Evolutionary conservation across 2,888 invertebrate species (phyloP).

Genomic region (Drosophila tripunctata): DNA sequence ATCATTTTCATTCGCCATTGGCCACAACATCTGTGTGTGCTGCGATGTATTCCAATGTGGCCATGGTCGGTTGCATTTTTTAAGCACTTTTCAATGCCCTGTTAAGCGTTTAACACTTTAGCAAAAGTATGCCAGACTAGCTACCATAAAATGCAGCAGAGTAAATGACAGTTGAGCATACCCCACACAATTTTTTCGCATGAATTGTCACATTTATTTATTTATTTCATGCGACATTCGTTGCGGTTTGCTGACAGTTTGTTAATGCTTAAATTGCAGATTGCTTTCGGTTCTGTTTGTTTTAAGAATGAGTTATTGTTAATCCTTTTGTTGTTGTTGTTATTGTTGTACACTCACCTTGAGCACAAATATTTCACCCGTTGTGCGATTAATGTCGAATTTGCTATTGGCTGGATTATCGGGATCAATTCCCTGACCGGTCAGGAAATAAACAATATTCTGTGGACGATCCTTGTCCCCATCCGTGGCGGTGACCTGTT

Average conservation of each 20-base stretch:
- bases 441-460: conserved; percentile 97
- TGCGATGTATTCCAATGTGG: conserved; percentile 19
- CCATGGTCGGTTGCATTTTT: conserved; percentile 21
- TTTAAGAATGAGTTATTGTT: conserved; percentile 12
- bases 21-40: conserved; percentile 43
- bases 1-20: conserved; percentile 37
- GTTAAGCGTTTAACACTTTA: neutral
- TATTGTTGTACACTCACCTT: conserved; percentile 88
- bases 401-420: conserved; percentile 97
- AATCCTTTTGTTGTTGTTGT: neutral
- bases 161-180: neutral
- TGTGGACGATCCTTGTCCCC: conserved; percentile 97
- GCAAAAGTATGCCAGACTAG: neutral
- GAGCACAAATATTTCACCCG: conserved; percentile 97
- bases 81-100: conserved; percentile 22
- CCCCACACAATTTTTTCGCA: neutral
- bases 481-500: conserved; percentile 96
- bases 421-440: conserved; percentile 97
- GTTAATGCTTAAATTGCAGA: conserved; percentile 49
- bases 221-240: conserved; percentile 26
- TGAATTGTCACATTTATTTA: conserved; percentile 18
- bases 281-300: conserved; percentile 24
- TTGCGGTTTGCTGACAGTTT: conserved; percentile 52
- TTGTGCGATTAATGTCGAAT: conserved; percentile 97
- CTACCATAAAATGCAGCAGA: too few species aligned